Evolutionary conservation across 2,797 vertebrate genomes (phyloP), one percentile per base, ranked within the genome.

Genomic region (Clamator glandarius): DNA sequence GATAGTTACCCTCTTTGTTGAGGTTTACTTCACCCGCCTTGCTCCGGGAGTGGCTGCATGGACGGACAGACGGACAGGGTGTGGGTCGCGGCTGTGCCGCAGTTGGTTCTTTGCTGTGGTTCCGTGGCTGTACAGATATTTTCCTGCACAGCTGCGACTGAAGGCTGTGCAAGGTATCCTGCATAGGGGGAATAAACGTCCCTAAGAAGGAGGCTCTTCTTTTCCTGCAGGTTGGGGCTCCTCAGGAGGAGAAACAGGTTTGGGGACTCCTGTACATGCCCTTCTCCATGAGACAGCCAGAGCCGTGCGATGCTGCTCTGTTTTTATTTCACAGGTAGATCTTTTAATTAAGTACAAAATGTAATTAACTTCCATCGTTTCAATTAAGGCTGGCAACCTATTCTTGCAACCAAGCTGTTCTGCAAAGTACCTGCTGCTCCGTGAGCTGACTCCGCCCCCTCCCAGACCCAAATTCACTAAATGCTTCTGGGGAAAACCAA

Each of bases 241-340:
- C n/a, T 23, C 17, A 7, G 11, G 24, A 67, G 52, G 19, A 6
- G 28, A 24, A 4, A 4, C 1, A 4, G n/a, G 17, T 36, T 31
- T 17, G 7, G 48, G 39, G 35, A 23, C 26, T 54, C 72, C 48
- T 62, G 59, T 41, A 72, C 28, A 19, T 5, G 1, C 29, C 1
- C 1, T 31, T 76, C 63, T 55, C 42, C 6, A 0, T 21, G 42
- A 90, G 62, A 87, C 75, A 84, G 46, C 36, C 46, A 26, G 39
- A 61, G 82, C 36, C 51, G 24, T 19, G 36, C 29, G 31, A 89
- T 62, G 59, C 42, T 86, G 95, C 89, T 91, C 75, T 21, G 5
- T 72, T 95, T 96, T 95, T 96, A 96, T 95, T 96, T 84, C 89
- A 83, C 64, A 78, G 59, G 51, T 21, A 76, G 42, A 74, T 78